Conservation (phyloP, 2,888 invertebrate genomes). For the Sinopyrophorus schimmeli region DNA sequence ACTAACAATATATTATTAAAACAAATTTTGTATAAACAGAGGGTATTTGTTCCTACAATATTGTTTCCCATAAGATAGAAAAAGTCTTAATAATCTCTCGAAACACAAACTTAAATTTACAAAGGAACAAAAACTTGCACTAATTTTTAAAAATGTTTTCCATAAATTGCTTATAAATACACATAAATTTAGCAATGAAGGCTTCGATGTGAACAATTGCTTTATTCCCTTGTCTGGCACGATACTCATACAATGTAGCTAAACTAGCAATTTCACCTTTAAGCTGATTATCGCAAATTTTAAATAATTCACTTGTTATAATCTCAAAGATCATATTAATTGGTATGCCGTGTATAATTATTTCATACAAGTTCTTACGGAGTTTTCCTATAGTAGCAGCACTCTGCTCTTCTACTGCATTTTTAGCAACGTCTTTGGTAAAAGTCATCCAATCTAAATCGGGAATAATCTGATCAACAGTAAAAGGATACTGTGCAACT, state of each 20-base stretch:
- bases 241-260: conserved; percentile 91
- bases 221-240: conserved; percentile 90
- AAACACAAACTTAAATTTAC: no score
- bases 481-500: conserved; percentile 87
- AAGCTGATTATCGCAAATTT: conserved; percentile 87
- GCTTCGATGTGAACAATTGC: conserved; percentile 97
- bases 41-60: no score
- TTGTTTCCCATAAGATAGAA: no score
- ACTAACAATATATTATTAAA: no score
- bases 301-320: conserved; percentile 79
- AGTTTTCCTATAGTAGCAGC: conserved; percentile 83
- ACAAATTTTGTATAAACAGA: no score
- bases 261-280: conserved; percentile 82
- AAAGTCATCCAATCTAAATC: conserved; percentile 94
- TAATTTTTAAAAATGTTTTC: conserved; percentile 73
- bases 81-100: no score
- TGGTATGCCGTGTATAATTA: conserved; percentile 93
- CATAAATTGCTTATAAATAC: conserved; percentile 85
- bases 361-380: conserved; percentile 86
- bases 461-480: conserved; percentile 74
- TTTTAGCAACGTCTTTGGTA: conserved; percentile 81
- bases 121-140: conserved; percentile 60
- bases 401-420: conserved; percentile 85
- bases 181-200: conserved; percentile 96
- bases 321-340: conserved; percentile 89